Evolutionary conservation across 2,888 invertebrate species (phyloP), one percentile per base, ranked within the genome.

Genomic region (Gastracanthus pulcherrimus): DNA sequence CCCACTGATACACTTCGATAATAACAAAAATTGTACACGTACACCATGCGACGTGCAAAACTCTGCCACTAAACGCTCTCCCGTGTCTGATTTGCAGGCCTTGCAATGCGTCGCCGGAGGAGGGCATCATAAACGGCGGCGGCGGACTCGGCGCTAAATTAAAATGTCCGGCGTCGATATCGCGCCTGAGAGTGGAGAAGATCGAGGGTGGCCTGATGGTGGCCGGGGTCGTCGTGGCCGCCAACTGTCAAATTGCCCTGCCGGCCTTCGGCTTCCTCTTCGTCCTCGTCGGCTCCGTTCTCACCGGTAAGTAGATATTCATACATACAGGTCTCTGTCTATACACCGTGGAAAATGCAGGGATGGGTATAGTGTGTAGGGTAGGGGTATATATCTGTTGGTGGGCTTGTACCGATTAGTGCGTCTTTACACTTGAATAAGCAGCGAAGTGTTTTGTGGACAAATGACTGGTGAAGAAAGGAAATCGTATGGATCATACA

Each of bases 181-280:
- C 95, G 77, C 93, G 95, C 76, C 92, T 95, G 74, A 93, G 95
- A 84, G 95, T 96, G 84, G 96, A 96, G 92, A 95, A 95, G 91
- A 95, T 95, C 90, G 95, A 96, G 89, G 95, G 95, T 70, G 96
- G 96, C 31, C 92, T 96, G 80, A 95, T 95, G 90, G 95, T 96
- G 60, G 95, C 96, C 13, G 96, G 96, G 3, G 95, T 96, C 74
- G 95, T 95, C 23, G 94, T 96, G 60, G 95, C 95, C 48, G 95
- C 95, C 85, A 96, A 95, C 92, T 96, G 96, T 90, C 96, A 96
- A 91, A 94, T 96, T 85, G 95, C 95, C 82, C 92, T 96, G 84
- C 96, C 96, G 36, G 95, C 95, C 85, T 96, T 96, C 90, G 96
- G 96, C 67, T 95, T 95, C 89, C 93, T 96, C 81, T 96, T 96